These are phyloP conservation scores for Epinephelus malabaricus DNA, from an alignment of 2,797 vertebrate genomes.

Conservation along the genomic window DNA sequence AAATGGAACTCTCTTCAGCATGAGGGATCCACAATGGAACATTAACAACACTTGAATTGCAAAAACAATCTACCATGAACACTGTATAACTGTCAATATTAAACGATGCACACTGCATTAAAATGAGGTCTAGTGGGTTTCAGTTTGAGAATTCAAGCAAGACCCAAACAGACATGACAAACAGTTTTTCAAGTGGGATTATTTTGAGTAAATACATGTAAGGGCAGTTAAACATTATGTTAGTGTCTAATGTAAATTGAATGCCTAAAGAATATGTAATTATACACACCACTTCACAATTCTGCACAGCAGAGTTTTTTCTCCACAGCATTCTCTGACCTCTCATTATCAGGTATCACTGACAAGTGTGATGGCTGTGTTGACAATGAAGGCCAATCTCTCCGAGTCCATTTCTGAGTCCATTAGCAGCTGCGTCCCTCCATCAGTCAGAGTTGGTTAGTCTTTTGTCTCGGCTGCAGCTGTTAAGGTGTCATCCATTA, in stretches of 20 bases:
- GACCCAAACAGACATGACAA: neutral
- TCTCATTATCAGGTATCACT: constrained; percentile 50
- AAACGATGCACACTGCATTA: neutral
- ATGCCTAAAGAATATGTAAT: neutral
- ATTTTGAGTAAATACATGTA: neutral
- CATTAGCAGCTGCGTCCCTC: constrained; percentile 55
- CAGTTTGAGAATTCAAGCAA: neutral
- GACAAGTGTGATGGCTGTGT: constrained; percentile 45
- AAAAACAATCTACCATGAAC: constrained; percentile 5
- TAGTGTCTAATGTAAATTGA: neutral
- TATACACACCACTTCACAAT: neutral
- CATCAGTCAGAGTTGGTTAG: constrained; percentile 64
- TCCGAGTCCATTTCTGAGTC: constrained; percentile 48
- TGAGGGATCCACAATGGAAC: neutral
- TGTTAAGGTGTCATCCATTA: constrained; percentile 45
- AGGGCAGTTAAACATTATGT: neutral
- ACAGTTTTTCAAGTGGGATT: neutral
- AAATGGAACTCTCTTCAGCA: constrained; percentile 22
- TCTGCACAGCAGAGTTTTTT: neutral
- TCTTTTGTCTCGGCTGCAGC: constrained; percentile 48
- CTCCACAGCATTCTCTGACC: neutral
- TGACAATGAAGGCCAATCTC: constrained; percentile 54
- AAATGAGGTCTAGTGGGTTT: neutral
- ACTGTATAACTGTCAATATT: constrained; percentile 7
- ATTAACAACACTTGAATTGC: neutral